Percentiles rank a stretch among this genome's conserved stretches.
Evolutionary conservation across 1,140 invertebrate species (phyloP).

Genomic region (Leptopilina boulardi): DNA sequence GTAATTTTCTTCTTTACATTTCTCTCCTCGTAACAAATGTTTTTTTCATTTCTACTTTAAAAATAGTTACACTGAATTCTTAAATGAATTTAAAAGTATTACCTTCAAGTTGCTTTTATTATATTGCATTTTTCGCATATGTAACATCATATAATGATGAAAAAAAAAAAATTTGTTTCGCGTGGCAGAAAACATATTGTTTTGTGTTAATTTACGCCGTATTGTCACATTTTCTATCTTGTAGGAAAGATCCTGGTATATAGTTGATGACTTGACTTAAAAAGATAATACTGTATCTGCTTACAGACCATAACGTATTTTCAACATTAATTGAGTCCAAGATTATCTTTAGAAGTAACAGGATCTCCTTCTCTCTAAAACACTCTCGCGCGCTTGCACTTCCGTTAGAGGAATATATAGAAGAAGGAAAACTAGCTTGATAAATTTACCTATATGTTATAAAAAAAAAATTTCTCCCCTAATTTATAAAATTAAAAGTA

Average conservation of each 20-base stretch:
- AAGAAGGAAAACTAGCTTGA: background rate
- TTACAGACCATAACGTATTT: constrained; percentile 22
- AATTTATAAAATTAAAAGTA: background rate
- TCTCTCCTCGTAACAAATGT: background rate
- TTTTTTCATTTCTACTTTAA: background rate
- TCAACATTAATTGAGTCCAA: constrained; percentile 23
- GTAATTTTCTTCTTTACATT: background rate
- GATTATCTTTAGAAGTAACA: constrained; percentile 32
- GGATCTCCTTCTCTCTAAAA: constrained; percentile 27
- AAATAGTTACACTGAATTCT: background rate
- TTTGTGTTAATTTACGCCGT: no score
- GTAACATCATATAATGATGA: no score
- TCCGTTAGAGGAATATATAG: background rate
- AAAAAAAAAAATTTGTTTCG: no score
- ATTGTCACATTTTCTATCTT: background rate
- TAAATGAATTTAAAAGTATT: no score
- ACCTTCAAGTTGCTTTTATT: no score
- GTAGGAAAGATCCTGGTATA: background rate
- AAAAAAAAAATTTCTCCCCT: background rate
- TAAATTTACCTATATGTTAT: background rate
- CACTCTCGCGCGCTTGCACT: constrained; percentile 20
- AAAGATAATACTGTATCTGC: constrained; percentile 29
- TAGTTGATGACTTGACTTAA: constrained; percentile 22
- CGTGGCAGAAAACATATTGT: no score
- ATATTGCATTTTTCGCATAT: no score